Conservation (phyloP, 2,888 invertebrate genomes). For the Iselma pallidipennis region DNA sequence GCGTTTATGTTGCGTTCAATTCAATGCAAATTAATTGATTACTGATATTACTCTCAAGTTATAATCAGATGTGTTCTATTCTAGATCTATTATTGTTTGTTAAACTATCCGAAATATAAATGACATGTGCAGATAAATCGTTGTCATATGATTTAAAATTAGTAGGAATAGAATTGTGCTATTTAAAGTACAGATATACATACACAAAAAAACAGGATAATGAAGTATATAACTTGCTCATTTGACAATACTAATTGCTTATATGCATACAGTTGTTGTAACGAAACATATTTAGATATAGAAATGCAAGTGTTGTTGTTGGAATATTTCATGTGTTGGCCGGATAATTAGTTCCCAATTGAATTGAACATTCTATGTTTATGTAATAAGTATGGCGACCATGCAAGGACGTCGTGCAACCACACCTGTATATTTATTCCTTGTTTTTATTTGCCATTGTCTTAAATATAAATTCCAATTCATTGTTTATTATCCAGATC, state of each 20-base stretch:
- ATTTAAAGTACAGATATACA: no score
- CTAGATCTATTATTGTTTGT: constrained; percentile 50
- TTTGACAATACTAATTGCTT: no score
- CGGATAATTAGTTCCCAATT: constrained; percentile 22
- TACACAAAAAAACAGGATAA: no score
- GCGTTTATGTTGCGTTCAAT: constrained; percentile 38
- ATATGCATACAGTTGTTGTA: neutral
- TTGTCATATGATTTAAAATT: no score
- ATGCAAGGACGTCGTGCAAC: constrained; percentile 43
- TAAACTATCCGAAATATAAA: constrained; percentile 43
- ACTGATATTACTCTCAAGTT: constrained; percentile 41
- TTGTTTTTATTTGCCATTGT: constrained; percentile 40
- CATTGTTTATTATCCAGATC: constrained; percentile 42
- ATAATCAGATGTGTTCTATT: constrained; percentile 50
- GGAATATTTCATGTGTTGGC: neutral
- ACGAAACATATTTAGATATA: no score
- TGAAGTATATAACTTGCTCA: no score
- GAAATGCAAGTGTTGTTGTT: neutral
- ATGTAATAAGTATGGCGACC: constrained; percentile 31
- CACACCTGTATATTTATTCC: constrained; percentile 43
- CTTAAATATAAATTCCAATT: constrained; percentile 38
- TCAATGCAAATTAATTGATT: constrained; percentile 53
- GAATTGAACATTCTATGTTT: constrained; percentile 25
- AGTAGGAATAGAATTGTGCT: no score
- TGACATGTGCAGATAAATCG: no score